phyloP scores from a whole-genome alignment of 2,113 vertebrate genomes.

The Tachycineta bicolor region DNA sequence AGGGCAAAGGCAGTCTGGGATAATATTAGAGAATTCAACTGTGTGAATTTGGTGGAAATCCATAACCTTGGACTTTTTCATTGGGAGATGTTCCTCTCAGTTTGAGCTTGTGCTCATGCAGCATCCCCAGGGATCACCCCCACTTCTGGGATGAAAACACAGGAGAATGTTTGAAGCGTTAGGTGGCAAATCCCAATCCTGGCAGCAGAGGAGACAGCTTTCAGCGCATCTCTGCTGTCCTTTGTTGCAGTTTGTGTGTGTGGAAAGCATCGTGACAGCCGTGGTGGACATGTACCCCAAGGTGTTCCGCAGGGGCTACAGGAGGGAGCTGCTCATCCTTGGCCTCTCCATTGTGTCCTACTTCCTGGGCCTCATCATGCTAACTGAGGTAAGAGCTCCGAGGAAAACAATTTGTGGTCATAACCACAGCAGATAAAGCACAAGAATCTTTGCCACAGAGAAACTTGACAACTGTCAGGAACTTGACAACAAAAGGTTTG shows the following conservation, averaged over 20 bases:
- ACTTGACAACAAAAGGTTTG: not conserved
- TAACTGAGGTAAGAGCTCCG: conserved; percentile 87
- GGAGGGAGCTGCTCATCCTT: conserved; percentile 92
- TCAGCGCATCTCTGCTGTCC: not conserved
- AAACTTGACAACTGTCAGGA: not conserved
- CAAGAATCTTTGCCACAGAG: not conserved
- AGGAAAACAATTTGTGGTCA: accelerated
- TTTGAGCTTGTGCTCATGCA: not conserved
- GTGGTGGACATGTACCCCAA: conserved; percentile 98
- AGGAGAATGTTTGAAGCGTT: not conserved
- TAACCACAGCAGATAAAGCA: not conserved
- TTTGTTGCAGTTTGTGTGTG: conserved; percentile 91
- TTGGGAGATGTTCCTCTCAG: not conserved
- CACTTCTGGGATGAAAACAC: not conserved
- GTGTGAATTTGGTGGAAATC: not conserved
- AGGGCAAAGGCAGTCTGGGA: not conserved
- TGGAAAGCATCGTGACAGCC: conserved; percentile 96
- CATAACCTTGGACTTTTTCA: not conserved
- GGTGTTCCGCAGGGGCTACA: conserved; percentile 92
- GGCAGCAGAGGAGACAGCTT: not conserved
- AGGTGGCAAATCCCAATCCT: not conserved
- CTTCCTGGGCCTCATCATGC: conserved; percentile 92
- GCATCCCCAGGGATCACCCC: not conserved
- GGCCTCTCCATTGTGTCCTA: conserved; percentile 89
- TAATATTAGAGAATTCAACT: not conserved